Evolutionary conservation across 1,140 invertebrate genomes (phyloP).

Genomic region (Coenobita brevimanus): DNA sequence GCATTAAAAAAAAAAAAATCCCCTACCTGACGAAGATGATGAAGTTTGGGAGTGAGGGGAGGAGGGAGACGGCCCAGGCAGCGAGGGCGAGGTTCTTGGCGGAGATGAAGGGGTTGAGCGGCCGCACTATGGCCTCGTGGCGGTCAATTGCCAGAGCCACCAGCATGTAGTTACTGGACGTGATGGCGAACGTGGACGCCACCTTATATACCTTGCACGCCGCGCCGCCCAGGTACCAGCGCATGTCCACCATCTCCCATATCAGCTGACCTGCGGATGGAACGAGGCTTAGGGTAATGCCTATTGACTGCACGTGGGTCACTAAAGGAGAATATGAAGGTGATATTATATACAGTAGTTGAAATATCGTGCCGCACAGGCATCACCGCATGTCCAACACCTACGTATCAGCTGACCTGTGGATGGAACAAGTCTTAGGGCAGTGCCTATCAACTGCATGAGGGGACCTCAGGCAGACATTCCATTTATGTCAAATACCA

Average conservation of each 20-base stretch:
- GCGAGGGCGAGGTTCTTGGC: constrained; percentile 54
- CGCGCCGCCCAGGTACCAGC: constrained; percentile 41
- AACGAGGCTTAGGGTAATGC: too few relatives aligned
- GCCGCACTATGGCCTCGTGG: constrained; percentile 73
- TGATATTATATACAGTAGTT: not conserved
- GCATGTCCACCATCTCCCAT: constrained; percentile 52
- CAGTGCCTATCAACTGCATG: too few relatives aligned
- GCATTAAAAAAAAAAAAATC: too few relatives aligned
- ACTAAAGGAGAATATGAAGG: not conserved
- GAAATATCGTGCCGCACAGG: not conserved
- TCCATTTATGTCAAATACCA: too few relatives aligned
- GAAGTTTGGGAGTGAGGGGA: constrained; percentile 47
- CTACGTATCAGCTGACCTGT: too few relatives aligned
- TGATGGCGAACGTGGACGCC: constrained; percentile 71
- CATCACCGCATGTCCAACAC: too few relatives aligned
- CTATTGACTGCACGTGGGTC: too few relatives aligned
- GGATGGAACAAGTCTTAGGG: too few relatives aligned
- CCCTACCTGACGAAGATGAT: constrained; percentile 43
- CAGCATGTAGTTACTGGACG: constrained; percentile 74
- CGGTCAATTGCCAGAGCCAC: constrained; percentile 75
- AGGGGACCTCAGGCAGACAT: too few relatives aligned
- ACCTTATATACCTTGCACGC: constrained; percentile 51
- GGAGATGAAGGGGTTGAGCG: constrained; percentile 70
- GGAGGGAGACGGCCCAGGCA: constrained; percentile 50
- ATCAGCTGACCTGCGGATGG: constrained; percentile 42